These are phyloP conservation scores for Heterodera schachtii DNA, from an alignment of 1,140 invertebrate genomes.

Conservation along the genomic window DNA sequence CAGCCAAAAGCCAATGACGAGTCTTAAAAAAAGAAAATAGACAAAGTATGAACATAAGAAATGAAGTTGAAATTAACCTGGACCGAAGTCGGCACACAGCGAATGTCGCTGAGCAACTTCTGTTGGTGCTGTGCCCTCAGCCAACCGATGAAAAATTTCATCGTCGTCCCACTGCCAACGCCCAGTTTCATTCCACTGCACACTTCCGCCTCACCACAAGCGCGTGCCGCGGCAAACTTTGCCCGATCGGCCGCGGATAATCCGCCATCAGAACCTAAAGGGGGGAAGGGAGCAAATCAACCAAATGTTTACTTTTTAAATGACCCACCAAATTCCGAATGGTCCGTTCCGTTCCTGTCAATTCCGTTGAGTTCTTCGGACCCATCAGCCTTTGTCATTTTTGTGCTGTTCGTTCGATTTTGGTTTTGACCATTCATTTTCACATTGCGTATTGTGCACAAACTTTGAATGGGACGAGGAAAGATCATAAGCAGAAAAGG, in stretches of 20 bases:
- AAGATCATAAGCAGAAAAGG: not conserved
- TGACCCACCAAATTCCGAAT: not conserved
- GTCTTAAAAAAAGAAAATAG: conserved; percentile 28
- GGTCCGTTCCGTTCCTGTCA: not conserved
- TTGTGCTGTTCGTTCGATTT: not conserved
- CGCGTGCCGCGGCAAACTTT: conserved; percentile 28
- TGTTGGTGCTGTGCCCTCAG: conserved; percentile 18
- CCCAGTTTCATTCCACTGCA: conserved; percentile 34
- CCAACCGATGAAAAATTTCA: conserved; percentile 46
- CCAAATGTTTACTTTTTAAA: no score
- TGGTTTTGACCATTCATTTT: not conserved
- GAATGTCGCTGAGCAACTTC: conserved; percentile 31
- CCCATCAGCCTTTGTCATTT: not conserved
- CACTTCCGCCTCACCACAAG: conserved; percentile 29
- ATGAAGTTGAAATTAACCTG: conserved; percentile 22
- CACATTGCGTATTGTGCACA: not conserved
- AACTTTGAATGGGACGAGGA: not conserved
- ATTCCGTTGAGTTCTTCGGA: not conserved
- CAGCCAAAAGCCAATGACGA: conserved; percentile 38
- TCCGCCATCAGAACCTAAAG: not conserved
- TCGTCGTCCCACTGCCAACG: conserved; percentile 44
- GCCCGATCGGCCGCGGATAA: conserved; percentile 25
- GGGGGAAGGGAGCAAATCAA: no score
- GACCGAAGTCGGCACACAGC: conserved; percentile 46
- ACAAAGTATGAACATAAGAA: not conserved